These are phyloP conservation scores for Parapristionchus giblindavisi DNA, from an alignment of 2,888 invertebrate genomes.

Conservation along the genomic window DNA sequence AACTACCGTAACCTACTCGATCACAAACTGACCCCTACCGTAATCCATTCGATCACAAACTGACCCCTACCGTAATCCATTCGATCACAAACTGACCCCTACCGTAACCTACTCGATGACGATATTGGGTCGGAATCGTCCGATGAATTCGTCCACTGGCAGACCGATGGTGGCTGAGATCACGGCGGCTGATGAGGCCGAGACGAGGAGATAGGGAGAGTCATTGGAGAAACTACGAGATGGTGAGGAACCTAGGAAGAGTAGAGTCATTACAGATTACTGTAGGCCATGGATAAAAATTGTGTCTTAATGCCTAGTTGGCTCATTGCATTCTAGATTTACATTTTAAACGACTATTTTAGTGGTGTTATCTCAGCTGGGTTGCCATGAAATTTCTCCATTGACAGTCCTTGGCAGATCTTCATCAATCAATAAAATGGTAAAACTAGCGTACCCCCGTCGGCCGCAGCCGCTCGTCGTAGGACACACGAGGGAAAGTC, in stretches of 20 bases:
- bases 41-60: too few species aligned
- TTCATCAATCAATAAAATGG: too few species aligned
- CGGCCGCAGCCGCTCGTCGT: too few species aligned
- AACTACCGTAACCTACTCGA: too few species aligned
- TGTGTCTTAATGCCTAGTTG: not conserved
- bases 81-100: too few species aligned
- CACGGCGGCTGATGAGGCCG: constrained; percentile 23
- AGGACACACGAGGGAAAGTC: constrained; percentile 27
- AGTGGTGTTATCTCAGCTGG: not conserved
- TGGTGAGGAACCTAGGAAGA: constrained; percentile 57
- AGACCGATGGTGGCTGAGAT: constrained; percentile 27
- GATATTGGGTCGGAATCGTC: constrained; percentile 90
- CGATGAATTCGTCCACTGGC: constrained; percentile 70
- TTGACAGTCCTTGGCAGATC: too few species aligned
- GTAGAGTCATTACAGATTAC: not conserved
- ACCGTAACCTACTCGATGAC: constrained; percentile 74
- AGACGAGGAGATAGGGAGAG: constrained; percentile 86
- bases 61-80: too few species aligned
- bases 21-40: too few species aligned
- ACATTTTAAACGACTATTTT: not conserved
- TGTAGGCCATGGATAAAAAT: not conserved
- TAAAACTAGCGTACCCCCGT: too few species aligned
- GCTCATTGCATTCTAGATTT: not conserved
- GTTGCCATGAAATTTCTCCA: too few species aligned
- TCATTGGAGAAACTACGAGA: constrained; percentile 76